Evolutionary conservation across 2,797 vertebrate genomes (phyloP), one percentile per base, ranked within the genome.

Genomic region (Lepilemur septentrionalis): DNA sequence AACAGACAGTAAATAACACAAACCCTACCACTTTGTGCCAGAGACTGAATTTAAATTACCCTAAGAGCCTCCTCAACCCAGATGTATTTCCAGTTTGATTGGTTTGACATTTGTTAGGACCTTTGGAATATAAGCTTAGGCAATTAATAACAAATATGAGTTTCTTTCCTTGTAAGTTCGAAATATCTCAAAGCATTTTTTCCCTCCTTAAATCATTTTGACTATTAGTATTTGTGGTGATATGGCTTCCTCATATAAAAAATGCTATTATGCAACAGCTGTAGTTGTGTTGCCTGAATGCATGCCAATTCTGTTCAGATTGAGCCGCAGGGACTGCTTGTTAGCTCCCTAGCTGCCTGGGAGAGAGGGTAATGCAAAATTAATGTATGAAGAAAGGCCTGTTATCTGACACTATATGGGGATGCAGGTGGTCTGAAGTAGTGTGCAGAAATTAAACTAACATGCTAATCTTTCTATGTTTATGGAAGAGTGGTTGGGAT

Each of bases 341-440:
- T 98, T 97, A 97, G 98, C 98, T 98, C 98, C 97, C 97, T 97
- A 93, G 97, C 94, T 97, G 97, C 97, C 95, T 87, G 82, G 46
- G 52, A 97, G 96, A 98, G 92, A 96, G 80, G 95, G 97, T 97
- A 82, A 97, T 97, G 95, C 96, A 90, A 97, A 98, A 98, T 98
- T 96, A 98, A 97, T 96, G 67, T 67, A 43, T 25, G 89, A 93
- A 97, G 97, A 98, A 94, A 96, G 93, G 63, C 78, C 97, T 97
- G 97, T 92, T 96, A 97, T 97, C 98, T 97, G 98, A 98, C 98
- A 98, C 98, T 98, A 95, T 97, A n/a, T 79, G 88, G 97, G 98
- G 98, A 96, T 97, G 97, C 98, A 98, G 98, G 98, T 98, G 97
- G 97, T 98, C 97, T 96, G 95, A 91, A 82, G 93, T 61, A 38